Conservation (phyloP, 2,113 vertebrate genomes). For the Notothenia coriiceps region DNA sequence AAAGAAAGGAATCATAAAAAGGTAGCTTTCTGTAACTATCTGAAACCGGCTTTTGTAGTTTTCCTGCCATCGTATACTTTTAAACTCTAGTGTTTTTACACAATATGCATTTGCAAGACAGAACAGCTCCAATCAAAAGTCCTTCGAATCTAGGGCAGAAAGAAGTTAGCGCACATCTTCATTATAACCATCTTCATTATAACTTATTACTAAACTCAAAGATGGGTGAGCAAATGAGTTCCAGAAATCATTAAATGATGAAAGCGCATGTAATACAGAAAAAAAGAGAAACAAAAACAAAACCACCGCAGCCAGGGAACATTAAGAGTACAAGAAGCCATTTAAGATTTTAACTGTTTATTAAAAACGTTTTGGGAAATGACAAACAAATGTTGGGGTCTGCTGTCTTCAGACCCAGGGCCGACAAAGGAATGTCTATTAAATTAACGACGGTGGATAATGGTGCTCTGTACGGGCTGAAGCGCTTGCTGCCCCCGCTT, state of each 20-base stretch:
- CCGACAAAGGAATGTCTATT: conserved; percentile 81
- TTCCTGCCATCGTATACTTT: conserved; percentile 32
- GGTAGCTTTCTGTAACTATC: conserved; percentile 13
- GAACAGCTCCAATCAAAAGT: conserved; percentile 54
- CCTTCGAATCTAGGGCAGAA: conserved; percentile 60
- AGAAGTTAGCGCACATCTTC: conserved; percentile 61
- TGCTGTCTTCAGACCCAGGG: conserved; percentile 72
- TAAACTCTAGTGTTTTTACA: conserved; percentile 23
- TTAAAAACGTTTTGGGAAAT: conserved; percentile 83
- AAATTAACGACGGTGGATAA: conserved; percentile 85
- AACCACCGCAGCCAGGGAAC: conserved; percentile 69
- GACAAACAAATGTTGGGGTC: conserved; percentile 81
- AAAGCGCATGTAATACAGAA: conserved; percentile 52
- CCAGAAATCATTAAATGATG: conserved; percentile 79
- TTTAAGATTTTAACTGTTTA: conserved; percentile 84
- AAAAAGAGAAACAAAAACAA: conserved; percentile 56
- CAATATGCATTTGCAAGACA: conserved; percentile 39
- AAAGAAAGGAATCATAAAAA: conserved; percentile 24
- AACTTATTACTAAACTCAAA: conserved; percentile 77
- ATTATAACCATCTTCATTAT: conserved; percentile 72
- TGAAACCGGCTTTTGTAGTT: conserved; percentile 23
- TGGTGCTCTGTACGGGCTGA: conserved; percentile 75
- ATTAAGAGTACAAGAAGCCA: conserved; percentile 80
- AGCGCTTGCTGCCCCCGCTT: conserved; percentile 73
- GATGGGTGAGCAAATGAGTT: conserved; percentile 76